Conservation (phyloP, 2,797 vertebrate species). For the Eremophila alpestris region DNA sequence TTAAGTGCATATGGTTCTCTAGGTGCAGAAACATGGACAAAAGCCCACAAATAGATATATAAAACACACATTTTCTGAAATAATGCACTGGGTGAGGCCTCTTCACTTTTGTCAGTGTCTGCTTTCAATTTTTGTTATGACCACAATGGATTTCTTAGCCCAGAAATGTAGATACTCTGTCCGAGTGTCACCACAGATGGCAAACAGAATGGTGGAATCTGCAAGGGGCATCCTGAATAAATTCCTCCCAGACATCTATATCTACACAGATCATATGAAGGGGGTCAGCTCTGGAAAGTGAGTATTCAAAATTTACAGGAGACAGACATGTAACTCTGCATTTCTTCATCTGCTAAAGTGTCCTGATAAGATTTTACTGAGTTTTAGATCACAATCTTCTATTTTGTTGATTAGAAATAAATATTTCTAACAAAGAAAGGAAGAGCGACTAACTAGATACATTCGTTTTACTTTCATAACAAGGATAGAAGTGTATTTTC, state of each 20-base stretch:
- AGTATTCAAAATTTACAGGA: constrained; percentile 63
- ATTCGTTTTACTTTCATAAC: neutral
- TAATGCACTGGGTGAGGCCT: neutral
- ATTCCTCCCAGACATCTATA: constrained; percentile 96
- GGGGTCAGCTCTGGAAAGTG: constrained; percentile 92
- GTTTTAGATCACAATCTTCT: neutral
- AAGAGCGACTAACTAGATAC: accelerated
- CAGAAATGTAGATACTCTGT: constrained; percentile 85
- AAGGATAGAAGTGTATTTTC: neutral
- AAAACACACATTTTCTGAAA: neutral
- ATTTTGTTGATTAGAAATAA: neutral
- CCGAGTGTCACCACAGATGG: constrained; percentile 96
- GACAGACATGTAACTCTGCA: neutral
- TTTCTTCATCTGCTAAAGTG: neutral
- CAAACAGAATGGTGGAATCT: constrained; percentile 94
- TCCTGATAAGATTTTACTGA: neutral
- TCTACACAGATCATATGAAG: constrained; percentile 97
- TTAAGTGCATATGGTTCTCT: accelerated
- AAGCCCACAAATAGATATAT: accelerated
- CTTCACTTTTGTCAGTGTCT: neutral
- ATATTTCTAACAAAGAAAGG: neutral
- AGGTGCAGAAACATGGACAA: neutral
- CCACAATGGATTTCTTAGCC: constrained; percentile 67
- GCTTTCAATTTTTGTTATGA: neutral
- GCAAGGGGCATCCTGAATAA: constrained; percentile 90